These are phyloP conservation scores for Argynnis bischoffii DNA, from an alignment of 2,888 invertebrate species.

Conservation along the genomic window DNA sequence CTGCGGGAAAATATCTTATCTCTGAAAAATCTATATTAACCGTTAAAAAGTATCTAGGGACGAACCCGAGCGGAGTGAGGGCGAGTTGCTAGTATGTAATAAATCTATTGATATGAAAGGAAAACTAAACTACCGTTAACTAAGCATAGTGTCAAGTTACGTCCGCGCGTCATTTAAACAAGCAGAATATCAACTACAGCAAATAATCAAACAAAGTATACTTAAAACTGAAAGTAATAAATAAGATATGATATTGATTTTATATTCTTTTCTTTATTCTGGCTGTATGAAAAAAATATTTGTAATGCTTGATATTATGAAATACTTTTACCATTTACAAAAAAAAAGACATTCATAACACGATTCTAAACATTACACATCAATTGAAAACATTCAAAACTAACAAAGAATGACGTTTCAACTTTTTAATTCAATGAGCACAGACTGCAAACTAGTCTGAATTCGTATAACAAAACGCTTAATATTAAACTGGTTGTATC, in stretches of 20 bases:
- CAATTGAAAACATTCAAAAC: neutral
- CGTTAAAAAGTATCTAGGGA: no score
- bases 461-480: conserved; percentile 47
- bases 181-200: neutral
- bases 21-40: no score
- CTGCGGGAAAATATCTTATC: no score
- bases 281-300: no score
- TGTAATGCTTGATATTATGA: no score
- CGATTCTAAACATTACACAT: neutral
- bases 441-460: conserved; percentile 43
- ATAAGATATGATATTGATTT: neutral
- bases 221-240: neutral
- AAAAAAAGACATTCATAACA: no score
- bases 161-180: conserved; percentile 8
- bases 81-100: no score
- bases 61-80: no score
- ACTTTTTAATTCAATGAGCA: conserved; percentile 36
- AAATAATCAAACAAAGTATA: neutral
- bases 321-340: no score
- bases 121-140: neutral
- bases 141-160: conserved; percentile 14
- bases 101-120: neutral
- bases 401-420: conserved; percentile 1
- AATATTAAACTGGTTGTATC: conserved; percentile 49
- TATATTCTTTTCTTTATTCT: no score